Base-by-base conservation (phyloP, 2,888 invertebrate genomes). In the Ptychoptera albimana region DNA sequence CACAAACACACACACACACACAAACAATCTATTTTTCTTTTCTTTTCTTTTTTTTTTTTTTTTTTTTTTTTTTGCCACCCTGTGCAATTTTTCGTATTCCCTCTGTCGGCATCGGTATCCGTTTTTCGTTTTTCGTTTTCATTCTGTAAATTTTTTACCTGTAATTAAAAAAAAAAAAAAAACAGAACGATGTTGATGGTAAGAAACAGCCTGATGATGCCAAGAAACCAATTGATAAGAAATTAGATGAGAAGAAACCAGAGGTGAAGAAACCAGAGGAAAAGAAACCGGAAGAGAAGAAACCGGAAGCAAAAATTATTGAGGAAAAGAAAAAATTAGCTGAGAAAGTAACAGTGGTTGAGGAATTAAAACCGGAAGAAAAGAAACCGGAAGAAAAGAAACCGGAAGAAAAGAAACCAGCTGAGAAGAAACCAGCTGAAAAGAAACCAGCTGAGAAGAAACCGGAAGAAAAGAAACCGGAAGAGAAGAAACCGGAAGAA, bases 261-360 rank as follows among this genome's bases (percentile, higher is more conserved):
- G 30, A 39, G 12, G 39, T 30, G 14, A 15, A 14, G 13, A 36
- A 51, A 41, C 37, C 48, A 43, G 47, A 51, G 43, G 39, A 50
- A 32, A 51, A 54, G 45, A 52, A 53, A 49, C 50, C 49, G 45
- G 53, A 47, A 38, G 48, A 57, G 49, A 53, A 60, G 47, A 58
- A 59, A 48, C 55, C 60, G 50, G 57, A 57, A 52, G 54, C 59
- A 51, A 55, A 39, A 2, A 7, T 39, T 30, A 13, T 29, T 13
- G 39, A 30, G 29, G 13, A 12, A 5, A 39, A 30, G 12, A 30
- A 30, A 14, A 43, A 43, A 37, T 14, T 37, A 8, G 37, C 10
- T 3, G 31, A 13, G 36, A 37, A 43, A 23, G 29, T 29, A 23
- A 43, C 35, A 42, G n/a, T 36, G 3, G 23, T 10, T 23, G 34